Base-by-base conservation (phyloP, 2,888 invertebrate genomes). In the Zaprionus obscuricornis region DNA sequence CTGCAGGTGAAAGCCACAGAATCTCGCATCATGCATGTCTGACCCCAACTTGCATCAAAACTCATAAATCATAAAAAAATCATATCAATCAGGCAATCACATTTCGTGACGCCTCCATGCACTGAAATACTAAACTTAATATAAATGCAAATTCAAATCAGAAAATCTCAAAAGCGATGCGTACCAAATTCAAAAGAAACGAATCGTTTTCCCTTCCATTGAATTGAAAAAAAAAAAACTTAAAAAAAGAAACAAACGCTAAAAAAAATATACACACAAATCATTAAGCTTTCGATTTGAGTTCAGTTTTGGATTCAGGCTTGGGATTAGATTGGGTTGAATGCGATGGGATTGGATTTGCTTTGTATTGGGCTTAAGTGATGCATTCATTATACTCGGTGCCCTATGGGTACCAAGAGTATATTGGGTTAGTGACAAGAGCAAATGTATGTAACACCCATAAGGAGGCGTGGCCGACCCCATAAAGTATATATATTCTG, bases 121-220 rank as follows among this genome's bases (percentile, higher is more conserved):
- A 17, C 17, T n/a, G 16, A 14, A 11, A 46, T 42, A 62, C 64
- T 55, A 62, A 75, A 84, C 63, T 74, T 81, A 84, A 78, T 78
- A 81, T 78, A 78, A 84, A 78, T 78, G 78, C 85, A 78, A 78
- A 78, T 78, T 20, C 42, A 46, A 68, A 75, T 63, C 51, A 45
- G 43, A 46, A 65, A 64, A 62, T 64, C 66, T 74, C 24, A 26
- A 67, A 64, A 62, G 59, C 60, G 60, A 66, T 81, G 78, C 85
- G 85, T 81, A 74, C 54, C 75, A 78, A 79, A 82, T 85, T 82
- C 65, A 74, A 85, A 85, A 79, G 83, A 82, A 79, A 64, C 78
- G 78, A 85, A 77, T 85, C 66, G 64, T 37, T 34, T 50, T 49
- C 55, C 49, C 63, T 82, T 68, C 74, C 63, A 81, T 58, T 45